phyloP scores from a whole-genome alignment of 2,888 invertebrate genomes.

The Stenchaetothrips biformis region DNA sequence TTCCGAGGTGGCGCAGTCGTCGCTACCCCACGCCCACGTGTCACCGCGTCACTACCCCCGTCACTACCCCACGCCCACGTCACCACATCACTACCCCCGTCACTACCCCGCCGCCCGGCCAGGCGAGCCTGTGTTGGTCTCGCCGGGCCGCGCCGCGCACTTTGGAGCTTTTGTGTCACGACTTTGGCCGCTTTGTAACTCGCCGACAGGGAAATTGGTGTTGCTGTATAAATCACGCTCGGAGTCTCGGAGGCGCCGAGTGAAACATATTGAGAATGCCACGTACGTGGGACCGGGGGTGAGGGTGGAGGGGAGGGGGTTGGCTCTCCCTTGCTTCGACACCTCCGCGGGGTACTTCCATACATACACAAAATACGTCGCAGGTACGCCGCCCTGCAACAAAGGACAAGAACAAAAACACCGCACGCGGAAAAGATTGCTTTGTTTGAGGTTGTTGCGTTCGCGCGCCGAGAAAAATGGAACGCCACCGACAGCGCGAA shows the following conservation, averaged over 20 bases:
- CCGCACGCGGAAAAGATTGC: too few relatives aligned
- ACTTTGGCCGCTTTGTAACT: constrained; percentile 1
- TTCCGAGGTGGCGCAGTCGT: background rate
- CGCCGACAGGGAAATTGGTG: background rate
- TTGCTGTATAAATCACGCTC: background rate
- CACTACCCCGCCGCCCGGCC: background rate
- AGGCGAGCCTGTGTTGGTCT: too few relatives aligned
- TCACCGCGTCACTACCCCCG: background rate
- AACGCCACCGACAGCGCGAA: too few relatives aligned
- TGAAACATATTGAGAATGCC: background rate
- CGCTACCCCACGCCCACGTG: background rate
- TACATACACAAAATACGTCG: too few relatives aligned
- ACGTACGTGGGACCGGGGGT: background rate
- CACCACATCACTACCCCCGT: background rate
- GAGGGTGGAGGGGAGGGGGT: background rate
- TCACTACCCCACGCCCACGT: background rate
- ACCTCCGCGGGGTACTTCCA: too few relatives aligned
- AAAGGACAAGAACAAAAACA: too few relatives aligned
- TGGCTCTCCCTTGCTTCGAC: too few relatives aligned
- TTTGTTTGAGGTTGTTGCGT: too few relatives aligned
- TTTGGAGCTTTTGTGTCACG: background rate
- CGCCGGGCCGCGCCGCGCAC: background rate
- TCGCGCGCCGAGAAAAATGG: too few relatives aligned
- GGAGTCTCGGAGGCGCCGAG: too few relatives aligned
- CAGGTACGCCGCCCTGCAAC: too few relatives aligned